These are phyloP conservation scores for Apogon talboti DNA, from an alignment of 2,797 vertebrate genomes.

Conservation along the genomic window DNA sequence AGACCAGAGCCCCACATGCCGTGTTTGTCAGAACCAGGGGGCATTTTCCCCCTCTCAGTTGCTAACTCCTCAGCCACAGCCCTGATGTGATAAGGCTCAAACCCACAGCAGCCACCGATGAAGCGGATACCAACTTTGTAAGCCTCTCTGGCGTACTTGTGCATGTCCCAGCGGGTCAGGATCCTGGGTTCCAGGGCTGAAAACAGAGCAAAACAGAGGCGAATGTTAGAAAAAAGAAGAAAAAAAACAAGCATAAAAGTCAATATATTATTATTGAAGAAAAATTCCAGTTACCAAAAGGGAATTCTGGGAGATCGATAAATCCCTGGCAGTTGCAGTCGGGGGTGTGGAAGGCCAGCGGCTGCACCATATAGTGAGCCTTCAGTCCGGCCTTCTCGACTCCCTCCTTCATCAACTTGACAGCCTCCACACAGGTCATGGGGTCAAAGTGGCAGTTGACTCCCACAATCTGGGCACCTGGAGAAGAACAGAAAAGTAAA, in stretches of 20 bases:
- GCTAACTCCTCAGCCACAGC: constrained; percentile 91
- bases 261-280: too few species aligned
- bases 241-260: too few species aligned
- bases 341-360: constrained; percentile 80
- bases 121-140: constrained; percentile 88
- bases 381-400: constrained; percentile 90
- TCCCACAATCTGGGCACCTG: constrained; percentile 93
- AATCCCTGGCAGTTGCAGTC: constrained; percentile 96
- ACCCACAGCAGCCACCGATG: constrained; percentile 95
- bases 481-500: constrained; percentile 26
- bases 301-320: constrained; percentile 96
- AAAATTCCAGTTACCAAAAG: too few species aligned
- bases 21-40: constrained; percentile 90
- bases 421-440: constrained; percentile 86
- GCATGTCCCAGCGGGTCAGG: constrained; percentile 92
- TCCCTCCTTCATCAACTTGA: constrained; percentile 86
- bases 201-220: too few species aligned
- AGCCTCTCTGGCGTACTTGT: constrained; percentile 91
- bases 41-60: constrained; percentile 85
- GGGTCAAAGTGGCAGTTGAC: constrained; percentile 98
- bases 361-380: constrained; percentile 93
- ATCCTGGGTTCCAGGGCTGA: constrained; percentile 92
- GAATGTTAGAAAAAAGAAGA: too few species aligned
- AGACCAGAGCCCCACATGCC: constrained; percentile 89
- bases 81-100: constrained; percentile 92